These are phyloP conservation scores for Archilochus colubris DNA, from an alignment of 2,113 vertebrate species.

Conservation along the genomic window DNA sequence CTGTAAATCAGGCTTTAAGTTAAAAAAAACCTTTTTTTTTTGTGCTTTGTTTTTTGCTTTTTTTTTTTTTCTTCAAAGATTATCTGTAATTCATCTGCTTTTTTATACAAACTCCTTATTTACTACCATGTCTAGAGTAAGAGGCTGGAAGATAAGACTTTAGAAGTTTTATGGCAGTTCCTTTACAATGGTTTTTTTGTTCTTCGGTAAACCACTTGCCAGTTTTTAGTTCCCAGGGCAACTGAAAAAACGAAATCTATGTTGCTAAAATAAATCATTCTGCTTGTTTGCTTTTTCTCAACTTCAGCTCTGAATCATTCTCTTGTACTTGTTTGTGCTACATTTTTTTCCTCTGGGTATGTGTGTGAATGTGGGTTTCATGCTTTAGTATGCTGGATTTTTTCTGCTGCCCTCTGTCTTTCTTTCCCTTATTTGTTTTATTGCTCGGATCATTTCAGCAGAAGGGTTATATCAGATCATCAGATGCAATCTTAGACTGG, in stretches of 20 bases:
- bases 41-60: not conserved
- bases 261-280: not conserved
- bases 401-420: not conserved
- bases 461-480: not conserved
- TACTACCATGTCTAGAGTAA: not conserved
- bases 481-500: not conserved
- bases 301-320: not conserved
- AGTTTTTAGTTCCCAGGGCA: not conserved
- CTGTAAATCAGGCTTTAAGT: not conserved
- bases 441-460: not conserved
- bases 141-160: not conserved
- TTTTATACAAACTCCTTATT: not conserved
- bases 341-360: not conserved
- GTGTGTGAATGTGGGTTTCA: not conserved
- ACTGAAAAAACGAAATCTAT: not conserved
- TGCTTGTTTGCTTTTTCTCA: not conserved
- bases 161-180: not conserved
- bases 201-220: not conserved
- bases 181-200: not conserved
- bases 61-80: not conserved
- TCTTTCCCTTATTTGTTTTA: not conserved
- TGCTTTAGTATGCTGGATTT: not conserved
- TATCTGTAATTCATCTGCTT: not conserved
- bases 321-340: not conserved
- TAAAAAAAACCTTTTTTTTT: not conserved